Conservation (phyloP, 2,888 invertebrate genomes). For the Drosophila testacea region DNA sequence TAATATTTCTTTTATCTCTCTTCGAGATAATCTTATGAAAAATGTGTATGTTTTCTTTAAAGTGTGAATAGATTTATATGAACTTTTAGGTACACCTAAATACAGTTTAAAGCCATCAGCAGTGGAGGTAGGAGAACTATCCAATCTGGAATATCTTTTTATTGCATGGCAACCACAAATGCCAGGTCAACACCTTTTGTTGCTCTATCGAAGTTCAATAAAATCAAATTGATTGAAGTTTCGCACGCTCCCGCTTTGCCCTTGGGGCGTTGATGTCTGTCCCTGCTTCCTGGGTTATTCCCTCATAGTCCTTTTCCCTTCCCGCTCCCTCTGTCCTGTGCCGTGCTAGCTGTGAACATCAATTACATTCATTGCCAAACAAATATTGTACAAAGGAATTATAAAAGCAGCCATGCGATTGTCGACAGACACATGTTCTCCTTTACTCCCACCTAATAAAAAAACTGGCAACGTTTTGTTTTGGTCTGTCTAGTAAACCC, state of each 20-base stretch:
- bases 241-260: slow-evolving; percentile 47
- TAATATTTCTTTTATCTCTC: too few relatives aligned
- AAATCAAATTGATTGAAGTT: slow-evolving; percentile 70
- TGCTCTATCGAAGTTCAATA: slow-evolving; percentile 55
- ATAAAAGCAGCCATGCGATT: slow-evolving; percentile 61
- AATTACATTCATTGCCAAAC: slow-evolving; percentile 82
- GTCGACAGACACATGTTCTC: slow-evolving; percentile 59
- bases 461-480: slow-evolving; percentile 54
- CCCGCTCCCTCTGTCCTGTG: background rate
- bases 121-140: background rate
- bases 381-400: slow-evolving; percentile 77
- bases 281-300: background rate
- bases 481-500: slow-evolving; percentile 55
- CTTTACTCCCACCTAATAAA: background rate
- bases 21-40: too few relatives aligned
- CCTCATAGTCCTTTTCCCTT: background rate
- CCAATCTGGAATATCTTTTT: slow-evolving; percentile 18
- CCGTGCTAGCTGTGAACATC: slow-evolving; percentile 73
- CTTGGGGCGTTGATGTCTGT: slow-evolving; percentile 6
- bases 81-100: background rate
- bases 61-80: background rate
- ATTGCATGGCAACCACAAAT: slow-evolving; percentile 54
- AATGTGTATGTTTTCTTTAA: background rate
- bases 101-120: background rate
- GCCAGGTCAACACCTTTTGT: slow-evolving; percentile 61